A percentile compares a stretch with the other conserved stretches of the same genome.
These are phyloP conservation scores for Eledona agricola DNA, from an alignment of 2,888 invertebrate genomes.

Conservation along the genomic window DNA sequence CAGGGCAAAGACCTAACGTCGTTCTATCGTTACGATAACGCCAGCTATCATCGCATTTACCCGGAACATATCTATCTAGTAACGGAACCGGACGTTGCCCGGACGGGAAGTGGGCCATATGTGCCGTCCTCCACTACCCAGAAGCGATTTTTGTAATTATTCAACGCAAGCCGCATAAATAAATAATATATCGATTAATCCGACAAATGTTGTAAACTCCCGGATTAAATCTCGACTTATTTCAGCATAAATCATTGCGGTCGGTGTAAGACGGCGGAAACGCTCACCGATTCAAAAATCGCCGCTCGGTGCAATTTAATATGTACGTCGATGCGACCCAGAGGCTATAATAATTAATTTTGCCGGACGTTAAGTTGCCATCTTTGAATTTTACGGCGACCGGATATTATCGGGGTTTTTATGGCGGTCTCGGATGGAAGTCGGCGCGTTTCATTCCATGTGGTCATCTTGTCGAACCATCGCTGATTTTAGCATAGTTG, in stretches of 20 bases:
- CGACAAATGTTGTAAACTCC: constrained; percentile 7
- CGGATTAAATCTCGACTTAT: constrained; percentile 4
- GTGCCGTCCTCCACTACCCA: constrained; percentile 49
- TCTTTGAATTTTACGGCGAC: constrained; percentile 25
- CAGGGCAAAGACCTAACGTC: constrained; percentile 38
- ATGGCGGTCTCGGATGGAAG: constrained; percentile 12
- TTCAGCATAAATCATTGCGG: constrained; percentile 11
- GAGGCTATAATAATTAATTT: constrained; percentile 30
- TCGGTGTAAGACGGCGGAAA: constrained; percentile 13
- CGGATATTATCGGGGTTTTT: constrained; percentile 26
- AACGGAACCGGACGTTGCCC: constrained; percentile 43
- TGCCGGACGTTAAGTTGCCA: constrained; percentile 25
- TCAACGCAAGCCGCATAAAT: constrained; percentile 1
- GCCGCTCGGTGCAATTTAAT: constrained; percentile 19
- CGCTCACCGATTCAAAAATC: constrained; percentile 14
- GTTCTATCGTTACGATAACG: constrained; percentile 33
- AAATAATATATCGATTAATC: constrained; percentile 3
- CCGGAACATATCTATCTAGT: constrained; percentile 38
- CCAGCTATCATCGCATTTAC: constrained; percentile 34
- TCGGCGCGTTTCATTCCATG: constrained; percentile 5
- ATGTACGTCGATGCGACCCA: constrained; percentile 19
- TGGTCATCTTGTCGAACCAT: no score
- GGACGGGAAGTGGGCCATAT: constrained; percentile 51
- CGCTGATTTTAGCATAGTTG: no score
- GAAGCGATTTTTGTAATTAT: no score